phyloP scores from a whole-genome alignment of 2,113 vertebrate genomes.

The Paramisgurnus dabryanus region DNA sequence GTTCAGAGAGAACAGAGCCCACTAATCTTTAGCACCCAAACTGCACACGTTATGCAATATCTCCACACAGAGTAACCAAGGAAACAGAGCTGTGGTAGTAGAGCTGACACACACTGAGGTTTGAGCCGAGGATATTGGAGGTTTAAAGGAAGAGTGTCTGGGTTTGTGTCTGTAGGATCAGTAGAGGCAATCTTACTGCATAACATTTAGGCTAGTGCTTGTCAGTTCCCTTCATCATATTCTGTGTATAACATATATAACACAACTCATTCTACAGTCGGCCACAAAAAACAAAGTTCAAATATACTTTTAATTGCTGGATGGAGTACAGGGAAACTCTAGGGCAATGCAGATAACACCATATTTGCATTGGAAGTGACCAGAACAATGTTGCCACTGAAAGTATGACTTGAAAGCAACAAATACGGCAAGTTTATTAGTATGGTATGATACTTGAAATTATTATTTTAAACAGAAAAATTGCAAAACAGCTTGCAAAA shows the following conservation, averaged over 20 bases:
- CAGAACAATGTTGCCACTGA: too few relatives aligned
- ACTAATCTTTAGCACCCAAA: conserved; percentile 69
- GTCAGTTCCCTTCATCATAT: neutral
- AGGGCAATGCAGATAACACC: too few relatives aligned
- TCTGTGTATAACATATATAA: neutral
- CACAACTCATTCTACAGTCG: neutral
- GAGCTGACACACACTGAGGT: conserved; percentile 37
- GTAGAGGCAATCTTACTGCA: conserved; percentile 35
- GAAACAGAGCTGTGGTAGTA: conserved; percentile 62
- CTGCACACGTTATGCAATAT: conserved; percentile 72
- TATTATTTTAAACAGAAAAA: too few relatives aligned
- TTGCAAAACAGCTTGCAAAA: too few relatives aligned
- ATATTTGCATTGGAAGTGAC: too few relatives aligned
- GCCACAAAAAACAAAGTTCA: neutral
- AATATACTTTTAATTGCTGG: too few relatives aligned
- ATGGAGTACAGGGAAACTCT: too few relatives aligned
- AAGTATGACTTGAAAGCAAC: too few relatives aligned
- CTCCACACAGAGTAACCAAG: conserved; percentile 70
- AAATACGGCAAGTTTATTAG: too few relatives aligned
- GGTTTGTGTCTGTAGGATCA: conserved; percentile 30
- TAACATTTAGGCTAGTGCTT: neutral
- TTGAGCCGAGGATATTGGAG: conserved; percentile 55
- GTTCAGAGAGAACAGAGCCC: conserved; percentile 63
- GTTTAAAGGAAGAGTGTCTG: conserved; percentile 32
- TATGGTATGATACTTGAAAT: too few relatives aligned